phyloP scores from a whole-genome alignment of 2,113 vertebrate genomes.

The Lophius piscatorius region DNA sequence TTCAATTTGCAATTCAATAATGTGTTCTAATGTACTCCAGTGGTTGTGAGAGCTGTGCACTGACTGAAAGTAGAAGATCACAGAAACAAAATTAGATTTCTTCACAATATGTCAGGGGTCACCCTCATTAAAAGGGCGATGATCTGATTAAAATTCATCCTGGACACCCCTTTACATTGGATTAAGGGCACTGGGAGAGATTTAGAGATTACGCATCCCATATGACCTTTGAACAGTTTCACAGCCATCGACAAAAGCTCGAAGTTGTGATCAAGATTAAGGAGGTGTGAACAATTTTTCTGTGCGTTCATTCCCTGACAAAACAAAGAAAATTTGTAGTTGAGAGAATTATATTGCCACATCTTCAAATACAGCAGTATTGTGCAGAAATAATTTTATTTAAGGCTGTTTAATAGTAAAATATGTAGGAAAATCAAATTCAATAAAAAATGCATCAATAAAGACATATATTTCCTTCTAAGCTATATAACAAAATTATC shows the following conservation, averaged over 20 bases:
- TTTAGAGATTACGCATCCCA: not conserved
- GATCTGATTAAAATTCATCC: not conserved
- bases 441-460: not conserved
- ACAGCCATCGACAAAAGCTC: too few species aligned
- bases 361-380: not conserved
- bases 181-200: not conserved
- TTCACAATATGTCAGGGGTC: not conserved
- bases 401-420: not conserved
- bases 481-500: not conserved
- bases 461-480: not conserved
- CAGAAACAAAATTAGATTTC: not conserved
- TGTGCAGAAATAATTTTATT: not conserved
- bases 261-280: too few species aligned
- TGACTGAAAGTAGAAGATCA: not conserved
- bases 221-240: not conserved
- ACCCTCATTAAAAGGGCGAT: not conserved
- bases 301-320: too few species aligned
- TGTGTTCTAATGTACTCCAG: not conserved
- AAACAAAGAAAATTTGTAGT: not conserved
- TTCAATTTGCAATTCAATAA: not conserved
- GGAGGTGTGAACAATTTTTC: too few species aligned
- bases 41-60: not conserved
- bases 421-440: not conserved
- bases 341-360: not conserved
- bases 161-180: not conserved